A percentile compares a stretch with the other conserved stretches of the same genome.
phyloP scores from a whole-genome alignment of 1,140 invertebrate species.

The Drosophila bocqueti region DNA sequence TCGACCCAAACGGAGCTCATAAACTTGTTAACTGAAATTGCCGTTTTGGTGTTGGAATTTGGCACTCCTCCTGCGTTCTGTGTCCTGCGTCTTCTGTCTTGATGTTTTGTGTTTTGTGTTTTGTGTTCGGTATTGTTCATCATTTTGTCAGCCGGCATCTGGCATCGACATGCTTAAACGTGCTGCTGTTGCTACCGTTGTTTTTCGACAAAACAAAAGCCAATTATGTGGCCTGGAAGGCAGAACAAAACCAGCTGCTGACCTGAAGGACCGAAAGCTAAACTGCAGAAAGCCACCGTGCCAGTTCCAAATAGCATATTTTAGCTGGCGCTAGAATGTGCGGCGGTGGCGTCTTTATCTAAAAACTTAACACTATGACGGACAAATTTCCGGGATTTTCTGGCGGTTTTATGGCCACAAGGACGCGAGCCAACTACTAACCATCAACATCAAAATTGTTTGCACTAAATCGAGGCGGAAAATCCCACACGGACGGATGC shows the following conservation, averaged over 20 bases:
- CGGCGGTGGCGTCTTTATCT: conserved; percentile 15
- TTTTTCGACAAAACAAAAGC: conserved; percentile 28
- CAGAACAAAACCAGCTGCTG: conserved; percentile 31
- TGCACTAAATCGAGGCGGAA: conserved; percentile 8
- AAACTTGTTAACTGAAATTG: conserved; percentile 76
- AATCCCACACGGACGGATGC: conserved; percentile 25
- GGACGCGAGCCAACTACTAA: conserved; percentile 1
- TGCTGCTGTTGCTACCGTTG: conserved; percentile 20
- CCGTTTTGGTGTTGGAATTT: conserved; percentile 45
- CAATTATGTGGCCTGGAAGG: conserved; percentile 56
- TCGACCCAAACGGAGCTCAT: conserved; percentile 50
- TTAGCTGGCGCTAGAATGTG: background rate
- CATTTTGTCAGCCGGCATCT: conserved; percentile 62
- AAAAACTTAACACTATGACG: conserved; percentile 36
- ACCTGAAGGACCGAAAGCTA: conserved; percentile 17
- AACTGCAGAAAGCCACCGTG: conserved; percentile 15
- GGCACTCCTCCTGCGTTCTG: background rate
- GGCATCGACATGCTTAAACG: conserved; percentile 67
- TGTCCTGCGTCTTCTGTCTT: conserved; percentile 17
- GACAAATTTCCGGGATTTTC: conserved; percentile 28
- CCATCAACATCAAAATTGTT: conserved; percentile 30
- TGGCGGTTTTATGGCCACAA: conserved; percentile 6
- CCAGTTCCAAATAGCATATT: conserved; percentile 36
- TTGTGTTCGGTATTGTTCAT: conserved; percentile 53
- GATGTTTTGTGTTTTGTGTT: conserved; percentile 48